Evolutionary conservation across 2,113 vertebrate species (phyloP).

Genomic region (Pionites leucogaster): DNA sequence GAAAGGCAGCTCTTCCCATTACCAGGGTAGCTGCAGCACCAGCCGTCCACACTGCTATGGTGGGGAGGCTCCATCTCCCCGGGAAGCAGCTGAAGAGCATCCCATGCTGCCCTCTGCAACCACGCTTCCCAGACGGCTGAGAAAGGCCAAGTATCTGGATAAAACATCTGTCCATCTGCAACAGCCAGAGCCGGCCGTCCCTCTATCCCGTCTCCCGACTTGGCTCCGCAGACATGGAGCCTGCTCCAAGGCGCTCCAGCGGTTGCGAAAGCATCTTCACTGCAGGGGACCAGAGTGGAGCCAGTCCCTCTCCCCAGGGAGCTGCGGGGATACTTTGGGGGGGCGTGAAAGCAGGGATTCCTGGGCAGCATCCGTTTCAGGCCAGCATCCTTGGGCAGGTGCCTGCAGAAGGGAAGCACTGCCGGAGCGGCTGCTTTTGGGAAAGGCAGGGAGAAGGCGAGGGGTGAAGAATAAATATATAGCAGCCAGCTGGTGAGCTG

Average conservation of each 20-base stretch:
- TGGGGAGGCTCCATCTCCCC: background rate
- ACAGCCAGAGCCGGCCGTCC: background rate
- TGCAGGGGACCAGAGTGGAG: background rate
- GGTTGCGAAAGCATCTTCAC: background rate
- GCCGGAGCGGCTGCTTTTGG: background rate
- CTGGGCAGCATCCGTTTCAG: background rate
- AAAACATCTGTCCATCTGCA: background rate
- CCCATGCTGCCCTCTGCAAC: background rate
- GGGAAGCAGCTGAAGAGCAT: background rate
- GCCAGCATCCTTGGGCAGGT: background rate
- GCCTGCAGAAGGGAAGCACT: background rate
- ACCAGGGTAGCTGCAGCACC: accelerated
- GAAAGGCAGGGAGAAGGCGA: background rate
- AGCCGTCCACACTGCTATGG: background rate
- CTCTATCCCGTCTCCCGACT: background rate
- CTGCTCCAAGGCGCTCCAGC: background rate
- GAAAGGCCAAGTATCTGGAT: slow-evolving; percentile 17
- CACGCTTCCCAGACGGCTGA: background rate
- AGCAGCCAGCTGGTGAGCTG: slow-evolving; percentile 62
- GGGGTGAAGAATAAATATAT: slow-evolving; percentile 37
- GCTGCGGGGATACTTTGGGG: accelerated
- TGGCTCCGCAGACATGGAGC: background rate
- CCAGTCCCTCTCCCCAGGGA: accelerated
- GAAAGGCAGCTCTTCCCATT: background rate
- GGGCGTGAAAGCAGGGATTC: background rate